These are phyloP conservation scores for Aelia acuminata DNA, from an alignment of 2,888 invertebrate species.

Conservation along the genomic window DNA sequence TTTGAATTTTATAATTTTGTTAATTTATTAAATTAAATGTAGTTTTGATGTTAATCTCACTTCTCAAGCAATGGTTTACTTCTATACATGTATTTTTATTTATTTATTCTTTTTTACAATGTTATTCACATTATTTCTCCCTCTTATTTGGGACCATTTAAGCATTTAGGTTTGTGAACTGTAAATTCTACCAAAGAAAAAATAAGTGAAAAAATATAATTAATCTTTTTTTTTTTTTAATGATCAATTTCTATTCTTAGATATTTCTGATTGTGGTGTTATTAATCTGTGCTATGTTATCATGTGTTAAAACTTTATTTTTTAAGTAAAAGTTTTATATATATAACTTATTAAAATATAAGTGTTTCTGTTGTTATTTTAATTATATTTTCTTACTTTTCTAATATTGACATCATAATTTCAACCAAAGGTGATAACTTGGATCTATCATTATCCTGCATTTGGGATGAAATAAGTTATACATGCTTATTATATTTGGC, in stretches of 20 bases:
- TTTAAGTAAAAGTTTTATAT: neutral
- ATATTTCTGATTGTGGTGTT: neutral
- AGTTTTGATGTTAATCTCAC: neutral
- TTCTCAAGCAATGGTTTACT: neutral
- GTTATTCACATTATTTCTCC: neutral
- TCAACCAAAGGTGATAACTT: neutral
- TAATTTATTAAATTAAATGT: neutral
- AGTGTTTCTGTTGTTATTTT: neutral
- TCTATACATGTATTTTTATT: neutral
- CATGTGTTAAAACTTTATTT: neutral
- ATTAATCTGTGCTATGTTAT: neutral
- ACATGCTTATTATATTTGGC: neutral
- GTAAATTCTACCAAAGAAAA: neutral
- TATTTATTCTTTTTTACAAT: neutral
- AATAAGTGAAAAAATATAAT: neutral
- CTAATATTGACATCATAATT: neutral
- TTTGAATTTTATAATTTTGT: neutral
- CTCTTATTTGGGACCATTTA: slow-evolving; percentile 7
- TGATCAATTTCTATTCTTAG: too few species aligned
- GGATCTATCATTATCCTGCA: neutral
- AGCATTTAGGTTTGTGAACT: neutral
- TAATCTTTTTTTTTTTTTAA: neutral
- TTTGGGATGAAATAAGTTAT: neutral
- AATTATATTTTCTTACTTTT: neutral
- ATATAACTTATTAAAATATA: neutral